phyloP scores from a whole-genome alignment of 1,140 invertebrate genomes.

The Schmidtea mediterranea region DNA sequence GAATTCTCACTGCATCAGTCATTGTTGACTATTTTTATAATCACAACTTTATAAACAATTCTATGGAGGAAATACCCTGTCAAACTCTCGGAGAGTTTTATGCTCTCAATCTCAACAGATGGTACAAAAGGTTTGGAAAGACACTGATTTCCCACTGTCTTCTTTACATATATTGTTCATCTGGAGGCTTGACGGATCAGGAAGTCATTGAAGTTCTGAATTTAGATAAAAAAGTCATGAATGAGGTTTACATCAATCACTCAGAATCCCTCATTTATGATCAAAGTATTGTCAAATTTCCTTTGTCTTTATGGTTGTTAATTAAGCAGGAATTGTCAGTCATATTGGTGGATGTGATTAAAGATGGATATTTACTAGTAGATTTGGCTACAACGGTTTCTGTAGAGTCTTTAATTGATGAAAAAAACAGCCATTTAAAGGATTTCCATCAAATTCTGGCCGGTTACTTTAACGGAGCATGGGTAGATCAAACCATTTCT shows the following conservation, averaged over 20 bases:
- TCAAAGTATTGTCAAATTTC: not conserved
- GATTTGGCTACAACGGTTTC: conserved; percentile 12
- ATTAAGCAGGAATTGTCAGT: not conserved
- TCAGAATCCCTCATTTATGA: conserved; percentile 1
- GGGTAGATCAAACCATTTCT: conserved; percentile 6
- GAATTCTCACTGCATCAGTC: too few species aligned
- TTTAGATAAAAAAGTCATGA: conserved; percentile 18
- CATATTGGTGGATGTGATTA: conserved; percentile 12
- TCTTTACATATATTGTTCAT: conserved; percentile 36
- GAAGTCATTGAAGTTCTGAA: conserved; percentile 23
- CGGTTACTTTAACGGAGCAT: conserved; percentile 19
- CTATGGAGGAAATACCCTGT: too few species aligned
- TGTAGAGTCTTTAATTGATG: conserved; percentile 12
- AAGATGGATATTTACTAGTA: conserved; percentile 15
- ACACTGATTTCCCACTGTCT: conserved; percentile 34
- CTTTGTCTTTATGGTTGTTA: not conserved
- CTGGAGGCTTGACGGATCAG: conserved; percentile 18
- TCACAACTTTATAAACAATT: too few species aligned
- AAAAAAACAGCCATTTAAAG: conserved; percentile 7
- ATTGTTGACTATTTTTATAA: too few species aligned
- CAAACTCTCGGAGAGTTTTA: not conserved
- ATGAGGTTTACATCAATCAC: conserved; percentile 12
- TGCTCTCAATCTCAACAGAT: conserved; percentile 9
- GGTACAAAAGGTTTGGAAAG: conserved; percentile 15
- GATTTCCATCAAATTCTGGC: conserved; percentile 16